phyloP scores from a whole-genome alignment of 1,140 invertebrate genomes.

The Lepeophtheirus salmonis region DNA sequence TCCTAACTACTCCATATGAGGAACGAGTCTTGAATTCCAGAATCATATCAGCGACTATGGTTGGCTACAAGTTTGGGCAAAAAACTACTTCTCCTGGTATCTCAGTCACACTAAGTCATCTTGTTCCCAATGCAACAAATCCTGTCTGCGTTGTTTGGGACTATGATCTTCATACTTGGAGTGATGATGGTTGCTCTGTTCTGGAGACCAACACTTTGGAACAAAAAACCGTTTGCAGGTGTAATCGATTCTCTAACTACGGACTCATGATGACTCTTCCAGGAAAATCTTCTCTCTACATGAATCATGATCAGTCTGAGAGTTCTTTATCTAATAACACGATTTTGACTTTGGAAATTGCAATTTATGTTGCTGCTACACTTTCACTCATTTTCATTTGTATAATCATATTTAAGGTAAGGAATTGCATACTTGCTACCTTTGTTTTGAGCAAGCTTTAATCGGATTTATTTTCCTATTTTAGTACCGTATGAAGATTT shows the following conservation, averaged over 20 bases:
- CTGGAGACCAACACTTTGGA: slow-evolving; percentile 46
- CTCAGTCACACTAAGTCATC: slow-evolving; percentile 50
- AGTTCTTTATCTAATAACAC: too few relatives aligned
- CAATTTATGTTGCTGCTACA: neutral
- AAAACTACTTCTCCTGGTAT: slow-evolving; percentile 8
- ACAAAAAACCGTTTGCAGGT: slow-evolving; percentile 75
- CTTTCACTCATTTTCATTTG: neutral
- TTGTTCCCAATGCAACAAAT: slow-evolving; percentile 57
- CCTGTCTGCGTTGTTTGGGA: slow-evolving; percentile 88
- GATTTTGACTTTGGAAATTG: slow-evolving; percentile 7
- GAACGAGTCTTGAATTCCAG: neutral
- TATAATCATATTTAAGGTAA: slow-evolving; percentile 10
- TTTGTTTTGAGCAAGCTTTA: neutral
- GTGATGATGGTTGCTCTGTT: slow-evolving; percentile 66
- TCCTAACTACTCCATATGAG: slow-evolving; percentile 12
- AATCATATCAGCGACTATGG: neutral
- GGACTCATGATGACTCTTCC: slow-evolving; percentile 77
- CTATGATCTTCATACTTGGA: slow-evolving; percentile 68
- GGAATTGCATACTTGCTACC: neutral
- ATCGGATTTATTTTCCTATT: neutral
- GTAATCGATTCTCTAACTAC: slow-evolving; percentile 92
- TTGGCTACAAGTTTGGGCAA: neutral
- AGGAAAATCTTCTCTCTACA: too few relatives aligned
- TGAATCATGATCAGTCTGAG: too few relatives aligned
- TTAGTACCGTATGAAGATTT: neutral